Percentiles rank a stretch among this genome's conserved stretches.
Conservation (phyloP, 2,797 vertebrate genomes). For the Diceros bicornis region DNA sequence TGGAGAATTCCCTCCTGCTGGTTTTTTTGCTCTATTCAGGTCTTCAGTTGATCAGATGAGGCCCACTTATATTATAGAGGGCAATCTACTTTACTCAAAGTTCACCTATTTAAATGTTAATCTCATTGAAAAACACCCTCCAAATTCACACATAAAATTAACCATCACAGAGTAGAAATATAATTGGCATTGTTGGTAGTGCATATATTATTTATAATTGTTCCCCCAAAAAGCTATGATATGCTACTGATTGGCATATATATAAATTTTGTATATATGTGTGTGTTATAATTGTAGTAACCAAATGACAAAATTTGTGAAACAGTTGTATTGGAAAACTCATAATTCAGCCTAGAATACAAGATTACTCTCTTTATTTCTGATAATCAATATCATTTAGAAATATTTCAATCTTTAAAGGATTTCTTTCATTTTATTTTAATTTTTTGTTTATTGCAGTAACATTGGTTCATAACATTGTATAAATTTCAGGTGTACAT, state of each 20-base stretch:
- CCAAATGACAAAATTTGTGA: neutral
- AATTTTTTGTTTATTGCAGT: too few species aligned
- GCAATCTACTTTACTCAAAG: neutral
- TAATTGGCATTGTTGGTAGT: neutral
- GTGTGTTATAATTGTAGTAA: neutral
- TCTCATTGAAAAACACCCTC: neutral
- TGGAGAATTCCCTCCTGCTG: neutral
- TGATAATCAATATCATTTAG: neutral
- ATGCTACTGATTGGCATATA: neutral
- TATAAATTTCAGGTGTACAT: too few species aligned
- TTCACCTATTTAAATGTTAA: neutral
- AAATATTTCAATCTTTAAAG: neutral
- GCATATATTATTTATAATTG: neutral
- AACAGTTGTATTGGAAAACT: neutral
- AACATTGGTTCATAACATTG: too few species aligned
- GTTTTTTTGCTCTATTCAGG: neutral
- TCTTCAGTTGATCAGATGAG: neutral
- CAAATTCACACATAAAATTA: neutral
- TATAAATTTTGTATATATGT: neutral
- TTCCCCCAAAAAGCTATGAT: neutral
- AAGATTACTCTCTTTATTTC: neutral
- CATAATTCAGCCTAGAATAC: neutral
- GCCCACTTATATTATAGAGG: neutral
- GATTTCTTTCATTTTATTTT: neutral
- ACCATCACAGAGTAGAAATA: neutral